phyloP scores from a whole-genome alignment of 2,797 vertebrate species.

The Alectoris magna region DNA sequence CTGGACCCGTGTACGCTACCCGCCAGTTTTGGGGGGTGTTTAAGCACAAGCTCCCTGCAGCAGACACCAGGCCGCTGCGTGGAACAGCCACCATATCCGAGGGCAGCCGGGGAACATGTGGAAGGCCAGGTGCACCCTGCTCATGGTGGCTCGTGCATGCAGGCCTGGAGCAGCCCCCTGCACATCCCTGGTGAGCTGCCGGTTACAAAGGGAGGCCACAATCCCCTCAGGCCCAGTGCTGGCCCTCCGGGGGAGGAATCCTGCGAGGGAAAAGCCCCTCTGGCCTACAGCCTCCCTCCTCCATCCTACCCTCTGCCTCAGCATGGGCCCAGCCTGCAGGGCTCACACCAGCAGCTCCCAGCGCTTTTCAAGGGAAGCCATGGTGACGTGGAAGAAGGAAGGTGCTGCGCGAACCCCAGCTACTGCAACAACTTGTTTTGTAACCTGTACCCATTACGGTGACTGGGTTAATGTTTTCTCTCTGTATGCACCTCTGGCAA shows the following conservation, averaged over 20 bases:
- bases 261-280: neutral
- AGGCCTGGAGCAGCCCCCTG: neutral
- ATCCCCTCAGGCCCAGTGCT: neutral
- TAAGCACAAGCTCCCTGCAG: constrained; percentile 48
- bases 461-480: neutral
- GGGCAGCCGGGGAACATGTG: neutral
- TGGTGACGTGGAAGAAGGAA: neutral
- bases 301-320: neutral
- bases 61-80: constrained; percentile 5
- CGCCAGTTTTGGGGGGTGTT: constrained; percentile 19
- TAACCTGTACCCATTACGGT: constrained; percentile 57
- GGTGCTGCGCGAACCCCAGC: neutral
- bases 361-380: neutral
- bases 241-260: neutral
- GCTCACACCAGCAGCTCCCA: neutral
- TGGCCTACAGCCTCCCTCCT: neutral
- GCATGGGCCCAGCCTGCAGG: neutral
- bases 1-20: constrained; percentile 26
- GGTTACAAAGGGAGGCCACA: neutral
- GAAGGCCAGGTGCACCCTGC: neutral
- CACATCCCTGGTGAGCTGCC: neutral
- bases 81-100: neutral
- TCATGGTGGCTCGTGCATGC: neutral
- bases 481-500: neutral
- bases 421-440: constrained; percentile 44